A percentile compares a stretch with the other conserved stretches of the same genome.
Evolutionary conservation across 2,797 vertebrate species (phyloP).

Genomic region (Anomalospiza imberbis): DNA sequence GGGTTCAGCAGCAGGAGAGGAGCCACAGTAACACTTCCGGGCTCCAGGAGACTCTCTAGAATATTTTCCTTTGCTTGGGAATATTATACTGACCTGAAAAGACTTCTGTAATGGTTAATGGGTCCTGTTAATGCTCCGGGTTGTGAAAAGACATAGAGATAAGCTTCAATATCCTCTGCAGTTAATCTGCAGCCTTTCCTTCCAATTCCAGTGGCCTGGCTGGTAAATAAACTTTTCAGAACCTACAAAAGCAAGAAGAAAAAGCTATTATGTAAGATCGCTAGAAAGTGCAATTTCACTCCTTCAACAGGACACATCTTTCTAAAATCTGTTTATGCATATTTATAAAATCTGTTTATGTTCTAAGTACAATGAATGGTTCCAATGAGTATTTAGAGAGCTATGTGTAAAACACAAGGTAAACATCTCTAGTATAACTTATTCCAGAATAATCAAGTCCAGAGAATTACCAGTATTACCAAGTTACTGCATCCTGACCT

Average conservation of each 20-base stretch:
- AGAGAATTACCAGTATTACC: neutral
- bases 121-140: constrained; percentile 93
- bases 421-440: neutral
- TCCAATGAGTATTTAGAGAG: neutral
- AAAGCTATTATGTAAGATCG: neutral
- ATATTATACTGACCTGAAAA: constrained; percentile 86
- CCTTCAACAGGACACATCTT: neutral
- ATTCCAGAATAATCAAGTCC: neutral
- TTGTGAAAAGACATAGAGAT: constrained; percentile 93
- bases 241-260: constrained; percentile 73
- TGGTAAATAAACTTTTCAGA: constrained; percentile 91
- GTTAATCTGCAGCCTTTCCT: constrained; percentile 88
- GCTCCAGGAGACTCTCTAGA: neutral
- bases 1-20: neutral
- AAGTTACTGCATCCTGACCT: neutral
- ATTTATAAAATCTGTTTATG: neutral
- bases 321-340: neutral
- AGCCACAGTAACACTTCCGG: neutral
- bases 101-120: constrained; percentile 94
- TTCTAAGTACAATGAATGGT: neutral
- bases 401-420: neutral
- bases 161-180: constrained; percentile 92
- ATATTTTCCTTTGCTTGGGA: neutral
- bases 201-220: constrained; percentile 89
- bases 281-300: neutral